phyloP scores from a whole-genome alignment of 2,113 vertebrate species.

The Hippocampus mohnikei region DNA sequence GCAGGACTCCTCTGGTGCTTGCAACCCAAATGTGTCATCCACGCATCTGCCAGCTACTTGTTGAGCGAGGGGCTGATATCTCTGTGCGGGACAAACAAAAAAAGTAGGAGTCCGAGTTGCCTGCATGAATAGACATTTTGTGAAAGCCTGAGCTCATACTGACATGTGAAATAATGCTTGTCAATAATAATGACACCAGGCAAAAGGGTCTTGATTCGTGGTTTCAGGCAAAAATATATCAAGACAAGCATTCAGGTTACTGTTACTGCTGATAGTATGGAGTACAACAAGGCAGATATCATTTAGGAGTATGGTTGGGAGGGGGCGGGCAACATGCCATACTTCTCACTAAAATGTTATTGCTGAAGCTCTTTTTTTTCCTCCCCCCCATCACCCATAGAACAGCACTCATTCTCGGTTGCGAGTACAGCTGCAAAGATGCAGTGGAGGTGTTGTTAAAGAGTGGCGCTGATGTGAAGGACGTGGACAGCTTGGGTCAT shows the following conservation, averaged over 20 bases:
- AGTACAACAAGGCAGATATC: background rate
- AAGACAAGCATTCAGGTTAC: background rate
- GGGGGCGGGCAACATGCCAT: no score
- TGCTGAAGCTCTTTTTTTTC: background rate
- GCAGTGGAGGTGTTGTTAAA: constrained; percentile 88
- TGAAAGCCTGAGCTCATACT: background rate
- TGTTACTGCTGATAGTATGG: background rate
- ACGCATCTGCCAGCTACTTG: constrained; percentile 83
- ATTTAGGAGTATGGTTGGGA: no score
- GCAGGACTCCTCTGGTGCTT: constrained; percentile 87
- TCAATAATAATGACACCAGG: background rate
- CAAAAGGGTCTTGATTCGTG: background rate
- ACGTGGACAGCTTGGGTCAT: constrained; percentile 81
- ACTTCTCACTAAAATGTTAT: background rate
- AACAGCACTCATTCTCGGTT: constrained; percentile 90
- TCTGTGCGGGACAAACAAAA: constrained; percentile 88
- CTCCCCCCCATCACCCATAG: constrained; percentile 54
- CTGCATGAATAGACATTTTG: background rate
- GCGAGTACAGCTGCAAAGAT: constrained; percentile 88
- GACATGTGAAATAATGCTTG: background rate
- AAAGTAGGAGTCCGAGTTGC: constrained; percentile 71
- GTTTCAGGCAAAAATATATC: background rate
- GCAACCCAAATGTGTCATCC: constrained; percentile 97
- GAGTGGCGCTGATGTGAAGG: constrained; percentile 77
- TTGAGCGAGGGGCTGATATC: constrained; percentile 87